A percentile compares a stretch with the other conserved stretches of the same genome.
Conservation (phyloP, 2,888 invertebrate species). For the Maniola hyperantus region DNA sequence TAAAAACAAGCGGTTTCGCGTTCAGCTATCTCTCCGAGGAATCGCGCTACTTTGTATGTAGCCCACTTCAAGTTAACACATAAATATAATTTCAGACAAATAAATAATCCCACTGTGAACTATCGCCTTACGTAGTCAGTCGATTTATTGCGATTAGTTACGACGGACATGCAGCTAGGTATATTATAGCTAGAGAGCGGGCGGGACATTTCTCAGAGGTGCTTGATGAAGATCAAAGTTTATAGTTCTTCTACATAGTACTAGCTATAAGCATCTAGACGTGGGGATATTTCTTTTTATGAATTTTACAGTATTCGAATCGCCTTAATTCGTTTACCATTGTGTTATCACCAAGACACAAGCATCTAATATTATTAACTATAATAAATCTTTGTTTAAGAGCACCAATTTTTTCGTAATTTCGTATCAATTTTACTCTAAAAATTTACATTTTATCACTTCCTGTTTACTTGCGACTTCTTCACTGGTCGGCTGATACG, state of each 20-base stretch:
- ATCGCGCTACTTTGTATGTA: neutral
- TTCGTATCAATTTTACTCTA: no score
- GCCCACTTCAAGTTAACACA: neutral
- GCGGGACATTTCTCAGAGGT: neutral
- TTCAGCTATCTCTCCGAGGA: neutral
- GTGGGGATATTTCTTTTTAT: no score
- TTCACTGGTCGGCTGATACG: no score
- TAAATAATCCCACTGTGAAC: neutral
- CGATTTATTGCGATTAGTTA: slow-evolving; percentile 7
- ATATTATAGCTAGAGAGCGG: neutral
- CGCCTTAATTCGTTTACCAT: no score
- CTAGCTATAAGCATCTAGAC: no score
- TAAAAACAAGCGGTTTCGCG: slow-evolving; percentile 8
- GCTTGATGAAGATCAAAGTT: neutral
- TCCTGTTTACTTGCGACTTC: no score
- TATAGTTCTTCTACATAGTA: neutral
- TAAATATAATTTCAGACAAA: slow-evolving; percentile 5
- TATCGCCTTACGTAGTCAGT: neutral
- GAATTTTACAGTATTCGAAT: no score
- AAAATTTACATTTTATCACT: no score
- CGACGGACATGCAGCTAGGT: neutral
- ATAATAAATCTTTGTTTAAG: no score
- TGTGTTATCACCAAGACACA: no score
- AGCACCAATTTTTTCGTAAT: no score
- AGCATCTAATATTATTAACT: no score